phyloP scores from a whole-genome alignment of 2,888 invertebrate species.

The Athalia rosae region DNA sequence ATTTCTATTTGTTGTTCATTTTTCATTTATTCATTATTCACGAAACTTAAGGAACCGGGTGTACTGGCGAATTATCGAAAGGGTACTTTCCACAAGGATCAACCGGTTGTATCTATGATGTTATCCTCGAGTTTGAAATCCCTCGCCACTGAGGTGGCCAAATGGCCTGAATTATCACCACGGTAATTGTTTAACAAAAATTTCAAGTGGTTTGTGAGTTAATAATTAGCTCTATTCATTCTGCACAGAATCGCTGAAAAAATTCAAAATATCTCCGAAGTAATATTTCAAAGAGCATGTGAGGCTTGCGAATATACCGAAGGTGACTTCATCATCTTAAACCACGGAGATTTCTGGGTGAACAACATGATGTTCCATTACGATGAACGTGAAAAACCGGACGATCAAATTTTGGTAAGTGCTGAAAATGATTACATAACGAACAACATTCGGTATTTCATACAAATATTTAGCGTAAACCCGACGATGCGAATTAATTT shows the following conservation, averaged over 20 bases:
- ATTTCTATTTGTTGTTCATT: background rate
- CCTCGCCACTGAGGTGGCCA: background rate
- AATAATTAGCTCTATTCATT: slow-evolving; percentile 2
- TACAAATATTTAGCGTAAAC: no score
- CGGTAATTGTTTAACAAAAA: background rate
- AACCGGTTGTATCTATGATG: background rate
- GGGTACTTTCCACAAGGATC: background rate
- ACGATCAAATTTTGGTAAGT: slow-evolving; percentile 66
- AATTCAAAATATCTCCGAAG: slow-evolving; percentile 48
- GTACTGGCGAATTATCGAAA: background rate
- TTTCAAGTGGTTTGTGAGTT: background rate
- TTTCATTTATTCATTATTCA: background rate
- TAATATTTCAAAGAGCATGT: slow-evolving; percentile 47
- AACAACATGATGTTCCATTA: slow-evolving; percentile 70
- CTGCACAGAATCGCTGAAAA: background rate
- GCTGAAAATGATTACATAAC: slow-evolving; percentile 24
- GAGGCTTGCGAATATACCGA: slow-evolving; percentile 26
- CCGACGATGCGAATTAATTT: background rate
- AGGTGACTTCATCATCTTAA: slow-evolving; percentile 65
- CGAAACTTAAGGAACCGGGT: background rate
- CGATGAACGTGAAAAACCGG: slow-evolving; percentile 55
- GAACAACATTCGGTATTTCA: background rate
- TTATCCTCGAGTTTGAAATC: background rate
- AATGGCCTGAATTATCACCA: background rate
- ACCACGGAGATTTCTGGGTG: slow-evolving; percentile 69